Percentiles rank a stretch among this genome's conserved stretches.
Conservation (phyloP, 2,888 invertebrate genomes). For the Drosophila fungiperda region DNA sequence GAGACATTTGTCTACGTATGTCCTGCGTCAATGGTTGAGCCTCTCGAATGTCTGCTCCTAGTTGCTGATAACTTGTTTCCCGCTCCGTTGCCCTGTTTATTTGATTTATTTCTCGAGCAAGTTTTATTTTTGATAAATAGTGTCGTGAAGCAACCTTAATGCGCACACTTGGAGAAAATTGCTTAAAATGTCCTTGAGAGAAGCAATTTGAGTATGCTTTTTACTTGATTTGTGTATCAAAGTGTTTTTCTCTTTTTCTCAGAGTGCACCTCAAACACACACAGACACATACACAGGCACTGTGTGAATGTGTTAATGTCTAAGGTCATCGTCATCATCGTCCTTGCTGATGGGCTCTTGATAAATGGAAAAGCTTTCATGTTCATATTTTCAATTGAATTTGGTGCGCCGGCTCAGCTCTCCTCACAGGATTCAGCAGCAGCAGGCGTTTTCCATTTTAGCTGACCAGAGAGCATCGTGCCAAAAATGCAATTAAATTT, state of each 20-base stretch:
- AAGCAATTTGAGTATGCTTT: neutral
- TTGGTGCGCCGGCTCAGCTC: constrained; percentile 33
- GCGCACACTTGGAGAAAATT: constrained; percentile 2
- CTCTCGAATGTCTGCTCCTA: constrained; percentile 27
- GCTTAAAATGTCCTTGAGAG: neutral
- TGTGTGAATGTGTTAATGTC: constrained; percentile 77
- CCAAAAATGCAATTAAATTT: constrained; percentile 67
- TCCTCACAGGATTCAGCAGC: constrained; percentile 36
- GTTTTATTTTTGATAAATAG: constrained; percentile 60
- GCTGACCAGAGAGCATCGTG: constrained; percentile 42
- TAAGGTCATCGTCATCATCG: constrained; percentile 56
- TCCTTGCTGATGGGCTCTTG: constrained; percentile 38
- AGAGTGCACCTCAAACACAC: neutral
- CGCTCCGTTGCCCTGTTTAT: constrained; percentile 52
- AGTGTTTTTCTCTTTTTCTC: neutral
- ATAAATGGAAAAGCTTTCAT: constrained; percentile 74
- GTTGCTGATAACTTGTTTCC: constrained; percentile 41
- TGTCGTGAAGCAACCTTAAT: constrained; percentile 40
- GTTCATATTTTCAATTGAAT: constrained; percentile 76
- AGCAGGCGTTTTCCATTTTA: constrained; percentile 11
- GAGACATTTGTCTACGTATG: constrained; percentile 34
- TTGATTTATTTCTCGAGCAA: constrained; percentile 51
- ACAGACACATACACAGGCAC: neutral
- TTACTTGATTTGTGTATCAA: neutral
- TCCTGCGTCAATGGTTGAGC: constrained; percentile 70